A percentile compares a stretch with the other conserved stretches of the same genome.
Conservation (phyloP, 2,888 invertebrate genomes). For the Drosophila seclusa region DNA sequence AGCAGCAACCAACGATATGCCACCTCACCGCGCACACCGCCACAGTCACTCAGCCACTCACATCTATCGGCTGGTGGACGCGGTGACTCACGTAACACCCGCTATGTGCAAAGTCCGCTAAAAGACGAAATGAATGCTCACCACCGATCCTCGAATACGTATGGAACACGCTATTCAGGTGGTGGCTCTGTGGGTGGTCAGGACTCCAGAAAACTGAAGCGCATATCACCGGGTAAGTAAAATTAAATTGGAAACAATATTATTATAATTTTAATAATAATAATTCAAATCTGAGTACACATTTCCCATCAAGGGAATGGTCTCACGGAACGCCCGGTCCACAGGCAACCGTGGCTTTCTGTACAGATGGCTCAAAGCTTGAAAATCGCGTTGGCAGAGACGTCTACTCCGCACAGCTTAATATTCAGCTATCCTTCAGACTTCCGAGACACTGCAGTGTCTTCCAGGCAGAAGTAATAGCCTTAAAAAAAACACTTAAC, state of each 20-base stretch:
- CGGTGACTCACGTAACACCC: slow-evolving; percentile 70
- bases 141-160: slow-evolving; percentile 76
- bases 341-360: too few relatives aligned
- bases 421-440: too few relatives aligned
- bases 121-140: slow-evolving; percentile 63
- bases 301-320: too few relatives aligned
- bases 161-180: slow-evolving; percentile 76
- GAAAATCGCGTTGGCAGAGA: too few relatives aligned
- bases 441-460: too few relatives aligned
- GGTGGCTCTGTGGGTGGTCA: slow-evolving; percentile 41
- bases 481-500: neutral
- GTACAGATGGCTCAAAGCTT: too few relatives aligned
- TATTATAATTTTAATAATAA: neutral
- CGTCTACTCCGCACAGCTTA: too few relatives aligned
- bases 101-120: slow-evolving; percentile 74
- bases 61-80: slow-evolving; percentile 30
- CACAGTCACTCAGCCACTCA: slow-evolving; percentile 67
- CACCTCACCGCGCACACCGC: slow-evolving; percentile 85
- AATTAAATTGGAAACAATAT: neutral
- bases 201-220: slow-evolving; percentile 77
- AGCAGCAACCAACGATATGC: slow-evolving; percentile 72
- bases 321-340: too few relatives aligned
- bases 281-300: neutral
- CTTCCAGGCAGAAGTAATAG: neutral
- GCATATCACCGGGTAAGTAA: slow-evolving; percentile 81